Conservation (phyloP, 2,797 vertebrate species). For the Chelon labrosus region DNA sequence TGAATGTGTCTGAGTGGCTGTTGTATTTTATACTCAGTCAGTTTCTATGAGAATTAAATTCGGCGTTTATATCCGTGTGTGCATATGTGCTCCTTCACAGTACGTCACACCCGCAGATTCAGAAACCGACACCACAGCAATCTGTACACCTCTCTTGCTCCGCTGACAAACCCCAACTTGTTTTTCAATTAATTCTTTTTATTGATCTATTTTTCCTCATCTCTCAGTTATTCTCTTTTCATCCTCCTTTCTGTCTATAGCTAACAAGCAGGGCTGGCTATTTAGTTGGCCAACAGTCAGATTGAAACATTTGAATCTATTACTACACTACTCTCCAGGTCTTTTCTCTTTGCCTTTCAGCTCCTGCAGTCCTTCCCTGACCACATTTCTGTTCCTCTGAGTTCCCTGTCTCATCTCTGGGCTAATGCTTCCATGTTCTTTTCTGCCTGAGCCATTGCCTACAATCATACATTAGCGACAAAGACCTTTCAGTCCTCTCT, state of each 20-base stretch:
- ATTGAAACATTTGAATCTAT: constrained; percentile 53
- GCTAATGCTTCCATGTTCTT: constrained; percentile 29
- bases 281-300: constrained; percentile 33
- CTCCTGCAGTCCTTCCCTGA: constrained; percentile 25
- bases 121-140: constrained; percentile 13
- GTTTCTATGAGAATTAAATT: constrained; percentile 21
- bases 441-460: constrained; percentile 8
- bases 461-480: background rate
- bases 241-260: constrained; percentile 25
- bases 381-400: constrained; percentile 19
- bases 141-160: constrained; percentile 27
- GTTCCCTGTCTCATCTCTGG: constrained; percentile 28
- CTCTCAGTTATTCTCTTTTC: constrained; percentile 19
- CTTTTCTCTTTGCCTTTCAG: constrained; percentile 33
- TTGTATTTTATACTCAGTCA: constrained; percentile 29
- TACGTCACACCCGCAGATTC: constrained; percentile 11
- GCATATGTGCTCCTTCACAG: constrained; percentile 6
- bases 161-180: background rate
- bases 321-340: constrained; percentile 36
- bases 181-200: constrained; percentile 16
- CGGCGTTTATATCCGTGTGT: constrained; percentile 1
- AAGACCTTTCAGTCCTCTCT: constrained; percentile 9
- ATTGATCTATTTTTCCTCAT: constrained; percentile 22
- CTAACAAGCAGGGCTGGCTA: constrained; percentile 61
- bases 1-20: constrained; percentile 46